phyloP scores from a whole-genome alignment of 23 tunicate genomes.

The Styela plicata region DNA sequence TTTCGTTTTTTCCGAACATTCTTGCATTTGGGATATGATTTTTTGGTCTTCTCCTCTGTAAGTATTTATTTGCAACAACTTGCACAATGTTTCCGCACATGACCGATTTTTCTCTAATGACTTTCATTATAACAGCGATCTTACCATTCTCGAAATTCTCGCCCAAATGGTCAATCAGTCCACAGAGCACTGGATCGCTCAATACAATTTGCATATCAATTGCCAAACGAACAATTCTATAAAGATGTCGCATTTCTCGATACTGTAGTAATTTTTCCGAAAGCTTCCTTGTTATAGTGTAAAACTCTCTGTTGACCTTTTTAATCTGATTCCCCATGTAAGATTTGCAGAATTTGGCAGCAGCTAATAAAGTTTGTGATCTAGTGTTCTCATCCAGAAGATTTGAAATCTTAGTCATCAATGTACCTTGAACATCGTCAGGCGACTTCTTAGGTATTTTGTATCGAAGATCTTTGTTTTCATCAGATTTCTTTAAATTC shows the following conservation, averaged over 20 bases:
- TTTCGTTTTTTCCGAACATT: too few species aligned
- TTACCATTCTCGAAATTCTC: neutral
- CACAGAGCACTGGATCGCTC: constrained; percentile 8
- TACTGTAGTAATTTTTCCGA: neutral
- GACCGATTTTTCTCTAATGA: constrained; percentile 3
- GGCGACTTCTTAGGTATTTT: neutral
- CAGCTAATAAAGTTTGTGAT: constrained; percentile 8
- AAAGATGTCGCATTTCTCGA: constrained; percentile 12
- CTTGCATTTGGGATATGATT: neutral
- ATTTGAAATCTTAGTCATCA: neutral
- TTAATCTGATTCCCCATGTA: neutral
- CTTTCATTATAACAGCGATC: neutral
- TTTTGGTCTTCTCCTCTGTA: neutral
- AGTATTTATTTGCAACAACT: neutral
- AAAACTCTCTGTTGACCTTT: neutral
- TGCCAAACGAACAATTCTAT: constrained; percentile 22
- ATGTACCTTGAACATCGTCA: neutral
- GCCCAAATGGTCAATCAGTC: constrained; percentile 7
- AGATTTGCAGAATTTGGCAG: constrained; percentile 17
- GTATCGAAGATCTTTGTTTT: neutral
- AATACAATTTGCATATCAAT: constrained; percentile 2
- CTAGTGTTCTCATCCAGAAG: constrained; percentile 10
- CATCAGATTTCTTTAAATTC: neutral
- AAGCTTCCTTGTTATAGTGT: neutral
- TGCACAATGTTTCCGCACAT: neutral